phyloP scores from a whole-genome alignment of 2,797 vertebrate species.

The Sebastes miniatus region DNA sequence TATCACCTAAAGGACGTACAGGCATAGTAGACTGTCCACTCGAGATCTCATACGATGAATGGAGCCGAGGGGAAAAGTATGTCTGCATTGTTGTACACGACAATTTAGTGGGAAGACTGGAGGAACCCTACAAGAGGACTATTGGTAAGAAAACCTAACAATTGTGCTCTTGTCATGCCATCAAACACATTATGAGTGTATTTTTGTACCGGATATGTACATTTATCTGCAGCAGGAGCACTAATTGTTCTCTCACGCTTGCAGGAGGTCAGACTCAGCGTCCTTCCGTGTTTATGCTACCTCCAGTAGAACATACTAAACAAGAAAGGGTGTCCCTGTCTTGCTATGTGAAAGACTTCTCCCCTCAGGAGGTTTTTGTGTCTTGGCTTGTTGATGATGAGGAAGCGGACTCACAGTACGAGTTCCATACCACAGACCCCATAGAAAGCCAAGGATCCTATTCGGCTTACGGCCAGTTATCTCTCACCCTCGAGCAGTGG shows the following conservation, averaged over 20 bases:
- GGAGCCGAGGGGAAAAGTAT: slow-evolving; percentile 18
- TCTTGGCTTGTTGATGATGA: slow-evolving; percentile 78
- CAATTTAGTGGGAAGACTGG: accelerated
- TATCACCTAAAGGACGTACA: accelerated
- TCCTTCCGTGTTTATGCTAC: slow-evolving; percentile 75
- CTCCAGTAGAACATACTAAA: slow-evolving; percentile 57
- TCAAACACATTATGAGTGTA: not conserved
- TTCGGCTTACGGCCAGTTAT: slow-evolving; percentile 78
- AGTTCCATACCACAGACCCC: slow-evolving; percentile 53
- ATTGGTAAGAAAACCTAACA: slow-evolving; percentile 61
- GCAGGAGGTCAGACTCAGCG: slow-evolving; percentile 15
- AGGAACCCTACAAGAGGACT: not conserved
- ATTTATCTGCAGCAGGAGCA: not conserved
- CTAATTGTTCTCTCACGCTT: slow-evolving; percentile 66
- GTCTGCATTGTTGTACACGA: slow-evolving; percentile 2
- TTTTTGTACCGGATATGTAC: not conserved
- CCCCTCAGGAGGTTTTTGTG: slow-evolving; percentile 70
- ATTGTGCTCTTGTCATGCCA: not conserved
- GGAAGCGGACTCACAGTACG: not conserved
- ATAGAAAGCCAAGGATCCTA: slow-evolving; percentile 43
- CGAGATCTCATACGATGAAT: slow-evolving; percentile 55
- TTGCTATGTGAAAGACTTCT: slow-evolving; percentile 81
- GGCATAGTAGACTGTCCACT: accelerated
- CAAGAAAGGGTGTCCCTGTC: slow-evolving; percentile 65
- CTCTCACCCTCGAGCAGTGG: slow-evolving; percentile 35